These are phyloP conservation scores for Ictidomys tridecemlineatus DNA, from an alignment of 2,113 vertebrate genomes.

Conservation along the genomic window DNA sequence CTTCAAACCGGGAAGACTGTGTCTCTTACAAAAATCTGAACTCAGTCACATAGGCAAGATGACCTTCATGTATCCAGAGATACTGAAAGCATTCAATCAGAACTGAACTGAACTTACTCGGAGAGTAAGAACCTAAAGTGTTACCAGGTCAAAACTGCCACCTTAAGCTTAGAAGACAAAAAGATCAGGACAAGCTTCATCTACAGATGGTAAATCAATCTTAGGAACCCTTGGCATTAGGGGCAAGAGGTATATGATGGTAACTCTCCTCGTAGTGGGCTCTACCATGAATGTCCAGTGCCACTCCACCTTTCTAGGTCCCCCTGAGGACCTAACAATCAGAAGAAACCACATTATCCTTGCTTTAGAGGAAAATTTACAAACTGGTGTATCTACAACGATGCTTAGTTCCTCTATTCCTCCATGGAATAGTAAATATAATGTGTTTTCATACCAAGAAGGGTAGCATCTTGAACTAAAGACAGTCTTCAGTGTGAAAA, in stretches of 20 bases:
- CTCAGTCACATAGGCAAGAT: not conserved
- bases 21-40: not conserved
- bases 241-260: too few relatives aligned
- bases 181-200: not conserved
- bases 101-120: not conserved
- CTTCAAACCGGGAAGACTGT: not conserved
- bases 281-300: not conserved
- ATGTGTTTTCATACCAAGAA: not conserved
- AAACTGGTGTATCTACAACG: not conserved
- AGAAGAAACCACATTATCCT: not conserved
- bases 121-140: not conserved
- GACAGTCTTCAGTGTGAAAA: not conserved
- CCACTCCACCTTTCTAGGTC: not conserved
- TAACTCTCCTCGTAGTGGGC: not conserved
- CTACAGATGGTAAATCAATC: not conserved
- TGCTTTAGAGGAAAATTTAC: not conserved
- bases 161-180: not conserved
- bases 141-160: not conserved
- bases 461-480: not conserved
- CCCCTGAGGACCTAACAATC: not conserved
- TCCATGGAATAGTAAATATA: not conserved
- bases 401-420: not conserved
- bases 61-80: not conserved
- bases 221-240: not conserved
- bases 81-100: not conserved